Evolutionary conservation across 2,113 vertebrate species (phyloP), one percentile per base, ranked within the genome.

Genomic region (Xiphorhynchus elegans): DNA sequence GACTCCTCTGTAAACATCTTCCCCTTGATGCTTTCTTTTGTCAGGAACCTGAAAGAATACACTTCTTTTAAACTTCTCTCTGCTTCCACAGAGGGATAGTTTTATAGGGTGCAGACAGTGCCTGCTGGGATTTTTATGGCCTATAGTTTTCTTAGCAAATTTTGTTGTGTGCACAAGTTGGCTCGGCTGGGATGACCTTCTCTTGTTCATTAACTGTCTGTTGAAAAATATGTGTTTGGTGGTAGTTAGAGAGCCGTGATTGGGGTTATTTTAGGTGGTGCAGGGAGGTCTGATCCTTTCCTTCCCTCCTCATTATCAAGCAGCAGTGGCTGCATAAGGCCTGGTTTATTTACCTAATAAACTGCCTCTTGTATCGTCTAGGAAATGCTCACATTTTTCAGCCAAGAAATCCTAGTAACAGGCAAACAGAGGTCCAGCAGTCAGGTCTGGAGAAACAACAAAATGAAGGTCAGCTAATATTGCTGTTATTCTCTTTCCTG

Each of bases 381-480:
- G 98, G 98, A 98, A 98, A 98, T 98, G 98, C 97, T 98, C 96
- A 92, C 98, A 98, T 98, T 98, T 98, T 98, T 98, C 91, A 95
- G 95, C 97, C 90, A 86, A 97, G 98, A 98, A 98, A 98, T 99
- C 99, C 98, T 99, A 98, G 99, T 99, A 99, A 99, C 99, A 97
- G 98, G 98, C 98, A 98, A 98, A 98, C 97, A 97, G 96, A 97
- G 97, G 98, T 98, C 97, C 87, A 97, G 97, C 98, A 99, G 98
- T 98, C 98, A 98, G 98, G 98, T 99, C 98, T 98, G 97, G 98
- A 98, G 98, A 98, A 98, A 99, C 98, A 99, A 99, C 97, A 96
- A 98, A 95, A 98, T 98, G 99, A 99, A 99, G 99, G 98, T 98
- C 98, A 98, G 98, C 98, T 99, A 99, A 99, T 99, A 99, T 99